These are phyloP conservation scores for Drosophila emarginata DNA, from an alignment of 2,888 invertebrate genomes.

Conservation along the genomic window DNA sequence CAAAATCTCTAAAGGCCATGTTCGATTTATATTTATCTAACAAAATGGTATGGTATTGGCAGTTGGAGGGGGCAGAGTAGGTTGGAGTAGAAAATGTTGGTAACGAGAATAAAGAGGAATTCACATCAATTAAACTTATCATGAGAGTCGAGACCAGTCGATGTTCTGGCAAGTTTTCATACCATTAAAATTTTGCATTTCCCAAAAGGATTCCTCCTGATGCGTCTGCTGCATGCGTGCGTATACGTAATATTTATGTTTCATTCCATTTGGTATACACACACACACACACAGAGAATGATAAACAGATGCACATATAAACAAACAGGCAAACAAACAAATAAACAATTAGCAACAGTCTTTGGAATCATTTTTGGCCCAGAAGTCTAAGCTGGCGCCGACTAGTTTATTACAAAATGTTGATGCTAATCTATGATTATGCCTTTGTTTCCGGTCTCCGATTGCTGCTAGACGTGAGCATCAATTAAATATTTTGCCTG, in stretches of 20 bases:
- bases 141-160: constrained; percentile 32
- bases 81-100: neutral
- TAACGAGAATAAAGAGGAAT: constrained; percentile 7
- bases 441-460: constrained; percentile 32
- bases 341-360: constrained; percentile 67
- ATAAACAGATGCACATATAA: neutral
- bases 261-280: constrained; percentile 49
- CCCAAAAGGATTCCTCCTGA: constrained; percentile 56
- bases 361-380: constrained; percentile 50
- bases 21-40: constrained; percentile 58
- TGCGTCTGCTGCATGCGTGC: constrained; percentile 42
- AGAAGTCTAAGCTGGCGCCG: constrained; percentile 32
- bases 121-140: constrained; percentile 73
- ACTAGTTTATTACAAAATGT: constrained; percentile 63
- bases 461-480: constrained; percentile 48
- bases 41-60: neutral
- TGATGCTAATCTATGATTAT: constrained; percentile 69
- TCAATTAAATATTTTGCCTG: constrained; percentile 64
- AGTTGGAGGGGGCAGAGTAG: too few species aligned
- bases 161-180: neutral
- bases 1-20: constrained; percentile 29
- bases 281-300: constrained; percentile 12
- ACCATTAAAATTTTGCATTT: constrained; percentile 61
- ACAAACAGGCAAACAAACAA: constrained; percentile 12
- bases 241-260: constrained; percentile 77